Evolutionary conservation across 2,113 vertebrate genomes (phyloP), one percentile per base, ranked within the genome.

Genomic region (Ciconia maguari): DNA sequence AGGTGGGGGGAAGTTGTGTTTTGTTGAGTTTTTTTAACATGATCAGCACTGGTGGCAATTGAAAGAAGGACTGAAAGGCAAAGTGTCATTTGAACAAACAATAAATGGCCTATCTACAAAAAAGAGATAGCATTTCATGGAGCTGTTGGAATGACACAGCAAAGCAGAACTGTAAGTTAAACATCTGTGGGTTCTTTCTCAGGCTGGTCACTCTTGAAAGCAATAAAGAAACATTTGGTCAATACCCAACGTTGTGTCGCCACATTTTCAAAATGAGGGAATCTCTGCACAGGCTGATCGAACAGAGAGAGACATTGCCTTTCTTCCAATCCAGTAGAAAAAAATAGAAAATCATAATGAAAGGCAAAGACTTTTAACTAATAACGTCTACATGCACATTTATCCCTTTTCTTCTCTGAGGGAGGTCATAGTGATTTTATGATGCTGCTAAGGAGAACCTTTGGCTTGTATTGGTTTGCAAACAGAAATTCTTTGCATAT

Each of bases 401-500:
- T 87, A 87, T 71, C 25, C 10, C 3, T 89, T 92, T 74, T 89
- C 74, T 93, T 87, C 70, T 91, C 85, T 32, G 30, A 82, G 52
- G 51, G 29, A 94, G 1, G 2, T 95, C 95, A 96, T 18, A 61
- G 51, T 85, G 41, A 94, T 93, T 95, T 97, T 96, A 95, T 80
- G 89, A 94, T 94, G 70, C 62, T 95, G 52, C 57, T 92, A 48
- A 86, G 84, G 72, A 92, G 74, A 95, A 94, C 49, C 66, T 96
- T 97, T 96, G 91, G 68, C 52, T 97, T 92, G 60, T 65, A 81
- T 66, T 85, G 68, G 64, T 94, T 93, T 94, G 75, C 83, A 97
- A 96, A 94, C 52, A 94, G 44, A 93, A 95, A 96, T 97, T 96
- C 94, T 92, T 97, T 83, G 77, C 91, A 86, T 96, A 88, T 94